Percentiles rank a stretch among this genome's conserved stretches.
These are phyloP conservation scores for Octomys mimax DNA, from an alignment of 2,797 vertebrate species.

Conservation along the genomic window DNA sequence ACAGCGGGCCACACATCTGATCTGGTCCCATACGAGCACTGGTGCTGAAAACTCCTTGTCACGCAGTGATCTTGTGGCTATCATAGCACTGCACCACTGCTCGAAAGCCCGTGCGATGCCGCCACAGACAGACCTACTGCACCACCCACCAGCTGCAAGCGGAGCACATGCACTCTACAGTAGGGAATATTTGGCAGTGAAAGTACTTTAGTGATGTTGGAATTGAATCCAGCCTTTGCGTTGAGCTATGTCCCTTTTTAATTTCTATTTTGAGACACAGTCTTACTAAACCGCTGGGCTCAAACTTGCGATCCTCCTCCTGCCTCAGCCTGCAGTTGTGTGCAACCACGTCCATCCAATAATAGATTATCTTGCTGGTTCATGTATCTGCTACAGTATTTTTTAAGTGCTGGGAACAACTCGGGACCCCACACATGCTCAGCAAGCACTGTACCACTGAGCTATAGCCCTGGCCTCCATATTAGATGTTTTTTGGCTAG, in stretches of 20 bases:
- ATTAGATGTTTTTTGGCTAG: not conserved
- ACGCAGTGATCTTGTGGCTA: not conserved
- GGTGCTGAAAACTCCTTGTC: not conserved
- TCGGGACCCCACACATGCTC: not conserved
- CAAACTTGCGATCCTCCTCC: not conserved
- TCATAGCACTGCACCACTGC: no score
- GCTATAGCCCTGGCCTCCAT: no score
- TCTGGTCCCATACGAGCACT: not conserved
- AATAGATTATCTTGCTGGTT: not conserved
- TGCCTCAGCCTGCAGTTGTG: not conserved
- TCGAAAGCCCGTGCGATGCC: not conserved
- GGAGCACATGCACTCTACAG: not conserved
- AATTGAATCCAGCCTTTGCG: not conserved
- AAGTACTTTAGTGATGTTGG: not conserved
- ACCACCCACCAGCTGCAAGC: not conserved
- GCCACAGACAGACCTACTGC: not conserved
- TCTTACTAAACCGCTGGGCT: not conserved
- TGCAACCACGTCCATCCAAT: not conserved
- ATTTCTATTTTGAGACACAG: not conserved
- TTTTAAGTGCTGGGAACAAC: not conserved
- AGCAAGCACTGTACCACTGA: not conserved
- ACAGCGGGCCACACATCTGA: not conserved
- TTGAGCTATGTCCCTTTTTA: not conserved
- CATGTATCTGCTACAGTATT: not conserved
- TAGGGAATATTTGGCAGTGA: not conserved